phyloP scores from a whole-genome alignment of 2,888 invertebrate species.

The Mesorhabditis spiculigera region DNA sequence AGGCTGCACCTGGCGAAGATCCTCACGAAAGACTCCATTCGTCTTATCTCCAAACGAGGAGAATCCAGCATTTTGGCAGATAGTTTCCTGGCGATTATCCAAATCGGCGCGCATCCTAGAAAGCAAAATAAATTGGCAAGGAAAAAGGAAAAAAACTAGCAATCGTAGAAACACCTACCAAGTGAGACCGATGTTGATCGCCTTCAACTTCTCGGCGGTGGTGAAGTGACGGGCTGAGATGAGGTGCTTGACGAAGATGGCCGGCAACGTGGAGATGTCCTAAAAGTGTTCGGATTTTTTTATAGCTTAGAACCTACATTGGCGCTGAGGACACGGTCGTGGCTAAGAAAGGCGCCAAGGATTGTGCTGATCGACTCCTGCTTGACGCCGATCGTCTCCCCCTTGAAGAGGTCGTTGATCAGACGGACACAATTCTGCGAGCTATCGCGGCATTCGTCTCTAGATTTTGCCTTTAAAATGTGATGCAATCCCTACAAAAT shows the following conservation, averaged over 20 bases:
- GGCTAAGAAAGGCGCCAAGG: no score
- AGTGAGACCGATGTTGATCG: background rate
- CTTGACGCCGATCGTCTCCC: no score
- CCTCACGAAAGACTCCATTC: background rate
- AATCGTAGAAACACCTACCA: background rate
- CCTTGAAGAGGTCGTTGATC: no score
- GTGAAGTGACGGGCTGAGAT: background rate
- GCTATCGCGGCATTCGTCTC: no score
- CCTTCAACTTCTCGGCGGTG: background rate
- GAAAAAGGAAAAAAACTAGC: no score
- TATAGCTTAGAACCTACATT: no score
- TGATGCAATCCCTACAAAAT: no score
- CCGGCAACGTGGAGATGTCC: background rate
- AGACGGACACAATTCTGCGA: no score
- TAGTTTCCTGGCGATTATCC: background rate
- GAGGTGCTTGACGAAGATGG: background rate
- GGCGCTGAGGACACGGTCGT: no score
- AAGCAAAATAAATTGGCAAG: background rate
- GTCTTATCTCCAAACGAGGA: background rate
- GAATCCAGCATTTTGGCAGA: background rate
- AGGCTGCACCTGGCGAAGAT: slow-evolving; percentile 6
- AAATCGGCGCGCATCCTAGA: background rate
- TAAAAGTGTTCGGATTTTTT: background rate
- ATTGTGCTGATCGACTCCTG: no score
- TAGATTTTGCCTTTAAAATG: no score